Percentiles rank a stretch among this genome's conserved stretches.
phyloP scores from a whole-genome alignment of 2,888 invertebrate genomes.

The Chymomyza fuscimana region DNA sequence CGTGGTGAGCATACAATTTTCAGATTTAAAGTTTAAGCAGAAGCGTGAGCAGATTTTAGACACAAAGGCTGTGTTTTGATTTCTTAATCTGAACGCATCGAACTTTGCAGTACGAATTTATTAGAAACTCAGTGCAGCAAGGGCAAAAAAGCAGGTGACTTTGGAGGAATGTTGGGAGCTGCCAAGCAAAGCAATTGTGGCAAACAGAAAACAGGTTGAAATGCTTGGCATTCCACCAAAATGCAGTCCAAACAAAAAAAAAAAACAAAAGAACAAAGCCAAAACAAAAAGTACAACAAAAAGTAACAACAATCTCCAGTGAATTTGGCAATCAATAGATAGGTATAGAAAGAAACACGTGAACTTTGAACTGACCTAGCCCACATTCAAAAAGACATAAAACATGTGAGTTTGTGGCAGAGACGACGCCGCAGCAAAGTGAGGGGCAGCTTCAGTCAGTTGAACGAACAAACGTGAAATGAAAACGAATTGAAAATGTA shows the following conservation, averaged over 20 bases:
- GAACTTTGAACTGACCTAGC: constrained; percentile 72
- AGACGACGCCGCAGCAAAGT: not conserved
- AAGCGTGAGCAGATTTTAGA: not conserved
- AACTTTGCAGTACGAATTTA: not conserved
- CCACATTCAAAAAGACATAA: constrained; percentile 44
- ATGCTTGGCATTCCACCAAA: constrained; percentile 10
- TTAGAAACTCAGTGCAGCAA: not conserved
- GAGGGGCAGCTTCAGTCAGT: too few relatives aligned
- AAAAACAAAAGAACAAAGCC: not conserved
- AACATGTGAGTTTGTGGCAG: constrained; percentile 7
- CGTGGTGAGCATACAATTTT: too few relatives aligned
- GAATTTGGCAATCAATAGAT: constrained; percentile 41
- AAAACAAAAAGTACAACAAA: not conserved
- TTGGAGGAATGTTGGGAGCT: not conserved
- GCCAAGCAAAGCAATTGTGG: constrained; percentile 6
- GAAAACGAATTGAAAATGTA: constrained; percentile 39
- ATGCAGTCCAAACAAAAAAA: not conserved
- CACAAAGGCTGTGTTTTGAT: not conserved
- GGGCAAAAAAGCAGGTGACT: constrained; percentile 35
- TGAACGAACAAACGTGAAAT: constrained; percentile 17
- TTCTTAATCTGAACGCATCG: not conserved
- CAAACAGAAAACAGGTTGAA: constrained; percentile 13
- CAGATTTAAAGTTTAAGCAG: not conserved
- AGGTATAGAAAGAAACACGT: constrained; percentile 45
- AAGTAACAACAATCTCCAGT: constrained; percentile 4